These are phyloP conservation scores for Lytechinus pictus DNA, from an alignment of 35 echinoderm and acorn worm species.

Conservation along the genomic window DNA sequence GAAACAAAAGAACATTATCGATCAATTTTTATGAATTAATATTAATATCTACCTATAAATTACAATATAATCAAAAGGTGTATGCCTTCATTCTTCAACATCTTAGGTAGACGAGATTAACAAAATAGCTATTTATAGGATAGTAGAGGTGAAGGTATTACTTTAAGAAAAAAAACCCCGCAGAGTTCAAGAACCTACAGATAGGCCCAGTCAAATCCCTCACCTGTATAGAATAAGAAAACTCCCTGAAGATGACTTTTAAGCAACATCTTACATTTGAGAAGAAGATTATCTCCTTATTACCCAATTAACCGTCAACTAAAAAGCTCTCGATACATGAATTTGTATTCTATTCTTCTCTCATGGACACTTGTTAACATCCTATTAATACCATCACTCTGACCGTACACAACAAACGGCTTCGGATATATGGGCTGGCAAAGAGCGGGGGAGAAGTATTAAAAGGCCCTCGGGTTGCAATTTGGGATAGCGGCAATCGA, in stretches of 20 bases:
- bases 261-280: not conserved
- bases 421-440: not conserved
- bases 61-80: no score
- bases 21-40: no score
- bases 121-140: no score
- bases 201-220: not conserved
- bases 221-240: not conserved
- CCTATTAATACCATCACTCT: not conserved
- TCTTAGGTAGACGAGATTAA: no score
- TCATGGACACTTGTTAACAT: not conserved
- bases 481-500: slow-evolving; percentile 30
- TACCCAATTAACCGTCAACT: not conserved
- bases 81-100: no score
- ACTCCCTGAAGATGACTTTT: not conserved
- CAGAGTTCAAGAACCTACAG: not conserved
- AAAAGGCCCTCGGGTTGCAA: slow-evolving; percentile 36
- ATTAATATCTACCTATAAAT: no score
- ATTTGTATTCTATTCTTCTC: not conserved
- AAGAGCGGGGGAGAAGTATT: slow-evolving; percentile 2
- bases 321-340: not conserved
- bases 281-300: not conserved
- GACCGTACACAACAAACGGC: not conserved
- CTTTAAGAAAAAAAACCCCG: not conserved
- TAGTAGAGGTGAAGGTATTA: not conserved
- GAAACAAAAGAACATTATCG: no score